Base-by-base conservation (phyloP, 2,113 vertebrate genomes). In the Salvelinus fontinalis region DNA sequence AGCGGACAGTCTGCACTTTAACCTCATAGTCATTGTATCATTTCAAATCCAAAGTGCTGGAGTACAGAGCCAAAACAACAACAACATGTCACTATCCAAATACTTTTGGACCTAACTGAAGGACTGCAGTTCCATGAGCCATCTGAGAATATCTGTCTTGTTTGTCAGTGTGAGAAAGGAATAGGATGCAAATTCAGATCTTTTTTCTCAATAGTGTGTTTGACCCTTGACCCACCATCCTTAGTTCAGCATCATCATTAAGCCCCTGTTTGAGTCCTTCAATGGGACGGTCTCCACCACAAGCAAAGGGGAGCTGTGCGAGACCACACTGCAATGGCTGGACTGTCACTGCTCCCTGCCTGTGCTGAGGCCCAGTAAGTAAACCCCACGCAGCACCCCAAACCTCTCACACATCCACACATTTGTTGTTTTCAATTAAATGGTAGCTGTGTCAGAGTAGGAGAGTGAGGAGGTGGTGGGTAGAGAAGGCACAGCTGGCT, bases 221-320 rank as follows among this genome's bases (percentile, higher is more conserved):
- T 68, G 24, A 14, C 34, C 18, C 73, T 62, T 83, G 54, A 83
- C 74, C 94, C 93, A 96, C 91, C 0, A 0, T 39, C 8, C 59
- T 5, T 85, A 99, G 98, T 99, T 99, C 89, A 99, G 97, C 85
- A 94, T 97, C 84, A 96, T 99, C 81, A 96, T 99, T 82, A 96
- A 96, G 86, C 97, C 98, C 0, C 92, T 99, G 69, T 99, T 99
- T 66, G 97, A 99, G 85, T 97, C 98, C 0, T 99, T 99, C 90
- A 97, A 94, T 73, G 94, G 88, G 1, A 95, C 93, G 81, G 97
- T 99, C 84, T 97, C 96, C 9, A 97, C 95, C 9, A 84, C 91
- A 70, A 98, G 93, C 92, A 85, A 93, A 67, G 94, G 94, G 1
- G 96, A 99, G 75, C 86, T 99, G 77, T 94, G 93, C 75, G 94